Evolutionary conservation across 2,797 vertebrate species (phyloP).

Genomic region (Pseudomugil tenellus): DNA sequence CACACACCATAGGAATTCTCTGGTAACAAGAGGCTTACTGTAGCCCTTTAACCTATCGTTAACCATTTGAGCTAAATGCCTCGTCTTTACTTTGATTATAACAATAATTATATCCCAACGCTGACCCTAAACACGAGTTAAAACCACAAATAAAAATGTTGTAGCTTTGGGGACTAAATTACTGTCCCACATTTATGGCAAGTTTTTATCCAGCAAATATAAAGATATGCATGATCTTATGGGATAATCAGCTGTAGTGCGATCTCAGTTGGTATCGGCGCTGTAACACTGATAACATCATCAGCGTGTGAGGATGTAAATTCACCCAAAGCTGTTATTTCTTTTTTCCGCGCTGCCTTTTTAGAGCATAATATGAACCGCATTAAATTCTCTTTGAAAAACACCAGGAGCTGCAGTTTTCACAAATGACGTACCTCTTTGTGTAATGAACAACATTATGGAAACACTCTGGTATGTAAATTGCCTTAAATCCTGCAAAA

Average conservation of each 20-base stretch:
- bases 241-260: slow-evolving; percentile 15
- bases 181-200: too few species aligned
- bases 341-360: background rate
- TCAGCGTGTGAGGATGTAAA: slow-evolving; percentile 13
- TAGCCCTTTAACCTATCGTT: background rate
- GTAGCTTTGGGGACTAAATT: too few species aligned
- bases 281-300: slow-evolving; percentile 23
- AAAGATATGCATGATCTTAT: slow-evolving; percentile 15
- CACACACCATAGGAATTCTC: background rate
- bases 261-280: slow-evolving; percentile 17
- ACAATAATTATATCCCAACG: background rate
- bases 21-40: background rate
- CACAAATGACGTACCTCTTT: slow-evolving; percentile 30
- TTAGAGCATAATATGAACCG: background rate
- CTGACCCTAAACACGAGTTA: background rate
- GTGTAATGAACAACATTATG: slow-evolving; percentile 29
- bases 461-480: slow-evolving; percentile 13
- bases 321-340: background rate
- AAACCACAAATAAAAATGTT: background rate
- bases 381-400: slow-evolving; percentile 24
- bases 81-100: background rate
- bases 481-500: slow-evolving; percentile 21
- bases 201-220: background rate
- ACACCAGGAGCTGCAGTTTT: slow-evolving; percentile 31
- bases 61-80: background rate